Conservation (phyloP, 2,113 vertebrate genomes). For the Thryonomys swinderianus region DNA sequence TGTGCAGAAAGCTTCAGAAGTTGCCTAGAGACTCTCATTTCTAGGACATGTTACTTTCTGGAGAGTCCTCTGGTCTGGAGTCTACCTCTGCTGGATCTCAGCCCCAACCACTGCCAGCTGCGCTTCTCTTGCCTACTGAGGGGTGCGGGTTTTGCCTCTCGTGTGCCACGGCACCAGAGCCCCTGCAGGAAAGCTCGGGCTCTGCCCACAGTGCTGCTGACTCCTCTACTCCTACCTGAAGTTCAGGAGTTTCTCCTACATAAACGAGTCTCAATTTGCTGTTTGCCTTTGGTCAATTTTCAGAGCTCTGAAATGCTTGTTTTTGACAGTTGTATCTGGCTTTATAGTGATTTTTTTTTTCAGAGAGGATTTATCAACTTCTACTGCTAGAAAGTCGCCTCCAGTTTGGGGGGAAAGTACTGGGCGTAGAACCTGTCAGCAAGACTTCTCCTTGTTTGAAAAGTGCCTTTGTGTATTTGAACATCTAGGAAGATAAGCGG, state of each 20-base stretch:
- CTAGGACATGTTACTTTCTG: background rate
- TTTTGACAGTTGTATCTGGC: constrained; percentile 47
- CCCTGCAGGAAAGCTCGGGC: background rate
- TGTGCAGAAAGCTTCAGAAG: background rate
- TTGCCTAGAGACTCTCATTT: background rate
- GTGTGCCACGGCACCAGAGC: background rate
- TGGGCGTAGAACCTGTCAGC: background rate
- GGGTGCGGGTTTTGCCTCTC: no score
- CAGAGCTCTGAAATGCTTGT: constrained; percentile 6
- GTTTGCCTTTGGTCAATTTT: constrained; percentile 53
- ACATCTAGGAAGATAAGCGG: background rate
- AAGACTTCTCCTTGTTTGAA: constrained; percentile 4
- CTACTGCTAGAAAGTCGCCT: background rate
- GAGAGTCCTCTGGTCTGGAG: background rate
- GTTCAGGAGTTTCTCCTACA: constrained; percentile 25
- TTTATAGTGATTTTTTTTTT: constrained; percentile 21
- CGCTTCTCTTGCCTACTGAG: accelerated
- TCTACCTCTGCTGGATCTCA: background rate
- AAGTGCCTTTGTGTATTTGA: background rate
- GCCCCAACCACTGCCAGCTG: background rate
- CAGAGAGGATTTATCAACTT: constrained; percentile 16
- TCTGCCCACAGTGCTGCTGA: background rate
- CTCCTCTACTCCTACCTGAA: background rate
- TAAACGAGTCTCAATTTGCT: constrained; percentile 25
- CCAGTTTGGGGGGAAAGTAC: background rate